These are phyloP conservation scores for Vulpes lagopus DNA, from an alignment of 2,113 vertebrate species.

Conservation along the genomic window DNA sequence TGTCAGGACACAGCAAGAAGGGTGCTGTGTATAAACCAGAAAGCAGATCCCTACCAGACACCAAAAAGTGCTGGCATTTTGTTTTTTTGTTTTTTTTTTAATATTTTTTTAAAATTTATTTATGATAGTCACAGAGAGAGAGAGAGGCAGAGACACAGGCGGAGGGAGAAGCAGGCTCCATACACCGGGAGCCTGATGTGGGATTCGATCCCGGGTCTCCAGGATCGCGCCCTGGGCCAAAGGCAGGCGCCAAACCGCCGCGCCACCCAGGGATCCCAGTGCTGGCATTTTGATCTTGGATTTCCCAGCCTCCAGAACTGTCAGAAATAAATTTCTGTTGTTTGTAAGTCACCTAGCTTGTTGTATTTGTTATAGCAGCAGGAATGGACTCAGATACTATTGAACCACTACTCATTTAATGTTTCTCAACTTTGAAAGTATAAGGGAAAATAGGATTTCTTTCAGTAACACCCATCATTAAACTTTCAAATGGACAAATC, in stretches of 20 bases:
- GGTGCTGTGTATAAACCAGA: background rate
- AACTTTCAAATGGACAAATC: conserved; percentile 48
- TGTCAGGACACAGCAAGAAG: background rate
- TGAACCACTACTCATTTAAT: conserved; percentile 11
- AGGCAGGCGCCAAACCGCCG: too few species aligned
- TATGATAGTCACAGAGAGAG: too few species aligned
- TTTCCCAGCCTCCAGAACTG: background rate
- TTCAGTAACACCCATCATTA: background rate
- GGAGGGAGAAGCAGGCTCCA: too few species aligned
- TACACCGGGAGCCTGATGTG: too few species aligned
- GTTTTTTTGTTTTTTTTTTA: too few species aligned
- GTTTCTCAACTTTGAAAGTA: conserved; percentile 36
- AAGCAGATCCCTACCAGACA: background rate
- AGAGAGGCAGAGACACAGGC: too few species aligned
- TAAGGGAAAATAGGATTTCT: conserved; percentile 47
- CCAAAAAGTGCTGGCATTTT: background rate
- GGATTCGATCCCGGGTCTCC: too few species aligned
- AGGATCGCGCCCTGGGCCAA: too few species aligned
- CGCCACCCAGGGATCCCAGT: too few species aligned
- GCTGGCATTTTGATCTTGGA: background rate
- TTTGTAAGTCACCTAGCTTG: background rate
- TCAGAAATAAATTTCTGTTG: conserved; percentile 16
- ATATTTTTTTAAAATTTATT: too few species aligned
- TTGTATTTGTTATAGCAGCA: background rate
- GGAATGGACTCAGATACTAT: background rate